Percentiles rank a stretch among this genome's conserved stretches.
These are phyloP conservation scores for Calliopum simillimum DNA, from an alignment of 2,888 invertebrate species.

Conservation along the genomic window DNA sequence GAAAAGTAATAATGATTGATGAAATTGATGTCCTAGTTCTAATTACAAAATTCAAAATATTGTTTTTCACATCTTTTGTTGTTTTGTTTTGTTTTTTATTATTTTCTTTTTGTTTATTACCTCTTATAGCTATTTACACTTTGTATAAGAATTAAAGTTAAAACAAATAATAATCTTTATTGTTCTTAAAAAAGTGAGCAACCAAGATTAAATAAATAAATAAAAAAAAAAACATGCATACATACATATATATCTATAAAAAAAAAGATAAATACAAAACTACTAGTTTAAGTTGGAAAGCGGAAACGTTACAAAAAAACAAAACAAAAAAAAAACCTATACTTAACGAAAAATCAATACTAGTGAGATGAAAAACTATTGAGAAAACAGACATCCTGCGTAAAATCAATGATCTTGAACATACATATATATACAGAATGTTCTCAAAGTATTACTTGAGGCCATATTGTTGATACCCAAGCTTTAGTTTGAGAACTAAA, in stretches of 20 bases:
- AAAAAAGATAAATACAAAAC: not conserved
- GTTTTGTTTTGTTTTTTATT: slow-evolving; percentile 7
- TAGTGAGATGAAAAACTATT: too few relatives aligned
- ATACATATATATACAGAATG: too few relatives aligned
- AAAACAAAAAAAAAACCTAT: not conserved
- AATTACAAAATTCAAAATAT: slow-evolving; percentile 22
- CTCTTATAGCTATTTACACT: slow-evolving; percentile 25
- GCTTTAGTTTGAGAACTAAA: too few relatives aligned
- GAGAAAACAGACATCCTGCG: too few relatives aligned
- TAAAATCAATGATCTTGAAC: too few relatives aligned
- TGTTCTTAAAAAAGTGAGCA: slow-evolving; percentile 18
- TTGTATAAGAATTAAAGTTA: slow-evolving; percentile 18
- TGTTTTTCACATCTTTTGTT: slow-evolving; percentile 6
- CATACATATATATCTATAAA: not conserved
- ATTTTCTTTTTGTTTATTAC: slow-evolving; percentile 7
- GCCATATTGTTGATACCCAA: too few relatives aligned
- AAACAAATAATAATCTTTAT: slow-evolving; percentile 11
- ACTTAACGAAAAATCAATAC: not conserved
- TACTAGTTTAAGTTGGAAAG: slow-evolving; percentile 18
- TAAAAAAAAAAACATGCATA: not conserved
- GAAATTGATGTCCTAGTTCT: slow-evolving; percentile 25
- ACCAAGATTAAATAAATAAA: slow-evolving; percentile 10
- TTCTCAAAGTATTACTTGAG: too few relatives aligned
- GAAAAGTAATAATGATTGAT: not conserved
- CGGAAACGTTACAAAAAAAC: slow-evolving; percentile 8